phyloP scores from a whole-genome alignment of 2,113 vertebrate species.

The Tenrec ecaudatus region DNA sequence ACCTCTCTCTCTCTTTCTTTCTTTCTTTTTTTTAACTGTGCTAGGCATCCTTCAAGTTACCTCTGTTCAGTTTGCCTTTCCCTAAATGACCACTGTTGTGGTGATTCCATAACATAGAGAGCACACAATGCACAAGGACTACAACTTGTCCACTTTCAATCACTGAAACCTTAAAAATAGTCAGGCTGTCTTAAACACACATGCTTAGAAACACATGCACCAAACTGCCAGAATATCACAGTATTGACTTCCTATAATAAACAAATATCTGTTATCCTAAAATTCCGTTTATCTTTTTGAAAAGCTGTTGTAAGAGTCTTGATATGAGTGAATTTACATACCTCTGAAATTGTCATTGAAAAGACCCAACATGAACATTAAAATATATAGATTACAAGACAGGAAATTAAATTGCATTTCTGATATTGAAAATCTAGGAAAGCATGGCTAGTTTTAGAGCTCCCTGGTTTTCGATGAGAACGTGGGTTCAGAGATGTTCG shows the following conservation, averaged over 20 bases:
- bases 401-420: not conserved
- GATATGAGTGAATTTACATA: constrained; percentile 54
- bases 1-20: too few relatives aligned
- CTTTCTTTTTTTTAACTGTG: not conserved
- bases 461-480: not conserved
- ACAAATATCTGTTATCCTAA: constrained; percentile 69
- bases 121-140: not conserved
- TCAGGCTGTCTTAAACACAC: constrained; percentile 20
- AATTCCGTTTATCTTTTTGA: constrained; percentile 72
- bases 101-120: not conserved
- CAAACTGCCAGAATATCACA: constrained; percentile 33
- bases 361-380: not conserved
- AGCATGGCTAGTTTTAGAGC: not conserved
- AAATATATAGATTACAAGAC: not conserved
- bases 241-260: constrained; percentile 61
- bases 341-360: constrained; percentile 58
- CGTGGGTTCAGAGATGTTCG: not conserved
- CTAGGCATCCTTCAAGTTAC: not conserved
- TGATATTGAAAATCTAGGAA: not conserved
- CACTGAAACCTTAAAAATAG: constrained; percentile 48
- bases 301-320: constrained; percentile 44
- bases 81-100: not conserved
- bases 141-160: not conserved
- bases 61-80: not conserved
- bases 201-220: not conserved